Percentiles rank a stretch among this genome's conserved stretches.
These are phyloP conservation scores for Petroica traversi DNA, from an alignment of 2,113 vertebrate genomes.

Conservation along the genomic window DNA sequence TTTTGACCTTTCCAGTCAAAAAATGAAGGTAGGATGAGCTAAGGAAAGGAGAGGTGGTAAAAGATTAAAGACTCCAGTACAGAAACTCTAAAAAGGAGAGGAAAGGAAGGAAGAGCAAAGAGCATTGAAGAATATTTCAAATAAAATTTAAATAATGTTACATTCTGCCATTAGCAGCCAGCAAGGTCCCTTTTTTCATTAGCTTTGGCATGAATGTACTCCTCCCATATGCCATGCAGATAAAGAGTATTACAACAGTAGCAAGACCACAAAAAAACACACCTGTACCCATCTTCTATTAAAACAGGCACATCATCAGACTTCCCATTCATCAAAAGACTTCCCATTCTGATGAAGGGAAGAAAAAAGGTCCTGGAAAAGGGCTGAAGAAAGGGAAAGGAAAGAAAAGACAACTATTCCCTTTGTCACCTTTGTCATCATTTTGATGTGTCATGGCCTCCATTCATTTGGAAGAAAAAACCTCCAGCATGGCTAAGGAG, in stretches of 20 bases:
- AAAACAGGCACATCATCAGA: neutral
- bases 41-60: neutral
- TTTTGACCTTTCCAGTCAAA: neutral
- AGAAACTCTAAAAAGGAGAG: neutral
- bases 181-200: neutral
- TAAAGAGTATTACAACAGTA: neutral
- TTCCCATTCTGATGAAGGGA: neutral
- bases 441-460: neutral
- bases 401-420: neutral
- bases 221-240: neutral
- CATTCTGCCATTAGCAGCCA: neutral
- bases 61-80: neutral
- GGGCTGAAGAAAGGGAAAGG: neutral
- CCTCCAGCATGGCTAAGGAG: rapidly evolving
- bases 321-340: neutral
- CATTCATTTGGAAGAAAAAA: neutral
- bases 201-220: neutral
- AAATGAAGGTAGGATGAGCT: neutral
- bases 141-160: neutral
- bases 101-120: neutral
- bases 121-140: neutral
- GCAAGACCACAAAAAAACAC: neutral
- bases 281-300: neutral
- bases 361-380: neutral
- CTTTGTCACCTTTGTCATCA: neutral